Evolutionary conservation across 2,888 invertebrate species (phyloP).

Genomic region (Lasioglossum zephyrum): DNA sequence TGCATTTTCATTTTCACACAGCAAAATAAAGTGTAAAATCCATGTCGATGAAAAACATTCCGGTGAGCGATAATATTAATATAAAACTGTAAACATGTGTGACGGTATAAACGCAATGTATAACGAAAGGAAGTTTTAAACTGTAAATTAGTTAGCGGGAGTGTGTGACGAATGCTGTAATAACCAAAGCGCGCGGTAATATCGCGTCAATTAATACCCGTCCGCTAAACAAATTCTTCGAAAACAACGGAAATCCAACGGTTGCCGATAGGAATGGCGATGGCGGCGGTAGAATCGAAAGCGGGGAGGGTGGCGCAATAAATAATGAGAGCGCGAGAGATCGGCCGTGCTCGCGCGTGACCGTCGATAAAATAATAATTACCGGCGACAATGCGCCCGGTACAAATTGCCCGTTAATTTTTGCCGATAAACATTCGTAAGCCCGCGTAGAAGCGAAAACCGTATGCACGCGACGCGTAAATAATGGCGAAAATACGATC

Average conservation of each 20-base stretch:
- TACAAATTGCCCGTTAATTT: slow-evolving; percentile 82
- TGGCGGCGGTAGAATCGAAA: slow-evolving; percentile 53
- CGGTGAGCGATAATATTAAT: neutral
- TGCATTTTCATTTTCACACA: neutral
- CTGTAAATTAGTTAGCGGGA: slow-evolving; percentile 27
- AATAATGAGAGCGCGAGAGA: slow-evolving; percentile 70
- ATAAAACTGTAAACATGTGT: neutral
- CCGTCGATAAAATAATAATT: slow-evolving; percentile 82
- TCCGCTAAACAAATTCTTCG: slow-evolving; percentile 57
- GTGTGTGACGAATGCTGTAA: slow-evolving; percentile 50
- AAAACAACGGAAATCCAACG: slow-evolving; percentile 26
- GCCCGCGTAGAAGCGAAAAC: slow-evolving; percentile 72
- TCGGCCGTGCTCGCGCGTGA: slow-evolving; percentile 64
- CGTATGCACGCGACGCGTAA: slow-evolving; percentile 76
- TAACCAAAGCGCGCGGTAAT: slow-evolving; percentile 33
- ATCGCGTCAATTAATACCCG: slow-evolving; percentile 48
- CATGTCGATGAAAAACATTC: neutral
- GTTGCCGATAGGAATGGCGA: slow-evolving; percentile 11
- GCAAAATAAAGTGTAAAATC: neutral
- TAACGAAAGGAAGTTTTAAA: slow-evolving; percentile 21
- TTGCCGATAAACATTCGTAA: slow-evolving; percentile 82
- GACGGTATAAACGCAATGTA: neutral
- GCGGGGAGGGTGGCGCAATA: slow-evolving; percentile 52
- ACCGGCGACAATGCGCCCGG: slow-evolving; percentile 76
- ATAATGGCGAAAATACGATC: slow-evolving; percentile 75